phyloP scores from a whole-genome alignment of 2,797 vertebrate genomes.

The Acrossocheilus wenchowensis region DNA sequence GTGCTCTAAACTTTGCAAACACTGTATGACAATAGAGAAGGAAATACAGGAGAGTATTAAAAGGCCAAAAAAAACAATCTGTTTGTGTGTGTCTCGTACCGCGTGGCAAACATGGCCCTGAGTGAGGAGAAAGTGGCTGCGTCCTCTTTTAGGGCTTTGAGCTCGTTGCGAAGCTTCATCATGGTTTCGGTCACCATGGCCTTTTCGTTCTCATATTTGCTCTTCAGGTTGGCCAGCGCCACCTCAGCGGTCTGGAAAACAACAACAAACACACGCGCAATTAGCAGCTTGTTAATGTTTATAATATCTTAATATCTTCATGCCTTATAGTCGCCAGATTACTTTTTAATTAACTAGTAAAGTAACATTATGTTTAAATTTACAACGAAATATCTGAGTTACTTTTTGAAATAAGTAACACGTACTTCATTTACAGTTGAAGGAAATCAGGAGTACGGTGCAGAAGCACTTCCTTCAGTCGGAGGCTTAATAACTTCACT shows the following conservation, averaged over 20 bases:
- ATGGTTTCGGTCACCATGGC: constrained; percentile 95
- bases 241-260: constrained; percentile 91
- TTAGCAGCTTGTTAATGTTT: background rate
- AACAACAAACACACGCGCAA: background rate
- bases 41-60: background rate
- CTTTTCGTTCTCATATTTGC: constrained; percentile 97
- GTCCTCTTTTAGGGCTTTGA: constrained; percentile 96
- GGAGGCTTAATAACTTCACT: too few species aligned
- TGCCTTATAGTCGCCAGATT: background rate
- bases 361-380: background rate
- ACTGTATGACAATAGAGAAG: background rate
- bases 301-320: background rate
- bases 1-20: background rate
- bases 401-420: background rate
- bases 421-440: too few species aligned
- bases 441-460: too few species aligned
- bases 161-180: constrained; percentile 96
- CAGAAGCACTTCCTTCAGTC: too few species aligned
- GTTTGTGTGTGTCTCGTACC: constrained; percentile 73
- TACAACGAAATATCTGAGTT: background rate
- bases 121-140: constrained; percentile 97
- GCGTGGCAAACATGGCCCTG: constrained; percentile 97
- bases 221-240: constrained; percentile 96
- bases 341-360: background rate
- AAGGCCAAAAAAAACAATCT: background rate